Evolutionary conservation across 2,888 invertebrate species (phyloP).

Genomic region (Notocelia uddmanniana): DNA sequence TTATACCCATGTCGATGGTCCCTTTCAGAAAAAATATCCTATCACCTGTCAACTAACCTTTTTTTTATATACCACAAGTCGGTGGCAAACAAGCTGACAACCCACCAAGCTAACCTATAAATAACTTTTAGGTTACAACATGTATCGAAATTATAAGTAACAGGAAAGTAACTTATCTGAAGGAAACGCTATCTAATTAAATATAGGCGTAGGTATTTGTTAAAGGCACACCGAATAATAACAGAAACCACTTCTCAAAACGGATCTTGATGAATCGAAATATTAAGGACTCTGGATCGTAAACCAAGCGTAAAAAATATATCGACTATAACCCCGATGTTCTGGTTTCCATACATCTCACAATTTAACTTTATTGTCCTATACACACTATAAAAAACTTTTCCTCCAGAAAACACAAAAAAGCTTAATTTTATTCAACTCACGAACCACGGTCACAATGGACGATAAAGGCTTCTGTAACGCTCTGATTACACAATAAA

Average conservation of each 20-base stretch:
- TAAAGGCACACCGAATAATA: too few relatives aligned
- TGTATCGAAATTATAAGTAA: background rate
- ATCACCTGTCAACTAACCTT: too few relatives aligned
- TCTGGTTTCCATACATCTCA: constrained; percentile 36
- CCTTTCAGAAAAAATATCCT: too few relatives aligned
- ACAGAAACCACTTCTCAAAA: background rate
- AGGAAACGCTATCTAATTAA: background rate
- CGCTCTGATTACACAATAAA: constrained; percentile 36
- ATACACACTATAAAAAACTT: constrained; percentile 59
- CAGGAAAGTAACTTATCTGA: background rate
- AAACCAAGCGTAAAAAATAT: background rate
- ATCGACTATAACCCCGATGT: constrained; percentile 10
- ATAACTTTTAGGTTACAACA: background rate
- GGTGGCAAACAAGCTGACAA: too few relatives aligned
- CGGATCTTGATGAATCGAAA: background rate
- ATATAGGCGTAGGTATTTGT: background rate
- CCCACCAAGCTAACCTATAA: background rate
- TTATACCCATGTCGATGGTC: too few relatives aligned
- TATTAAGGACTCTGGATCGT: background rate
- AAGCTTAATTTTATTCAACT: constrained; percentile 58
- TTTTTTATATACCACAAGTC: too few relatives aligned
- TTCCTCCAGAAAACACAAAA: constrained; percentile 56
- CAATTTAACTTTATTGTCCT: constrained; percentile 58
- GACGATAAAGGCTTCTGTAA: constrained; percentile 60
- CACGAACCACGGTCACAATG: constrained; percentile 64